These are phyloP conservation scores for Brassicogethes aeneus DNA, from an alignment of 2,888 invertebrate species.

Conservation along the genomic window DNA sequence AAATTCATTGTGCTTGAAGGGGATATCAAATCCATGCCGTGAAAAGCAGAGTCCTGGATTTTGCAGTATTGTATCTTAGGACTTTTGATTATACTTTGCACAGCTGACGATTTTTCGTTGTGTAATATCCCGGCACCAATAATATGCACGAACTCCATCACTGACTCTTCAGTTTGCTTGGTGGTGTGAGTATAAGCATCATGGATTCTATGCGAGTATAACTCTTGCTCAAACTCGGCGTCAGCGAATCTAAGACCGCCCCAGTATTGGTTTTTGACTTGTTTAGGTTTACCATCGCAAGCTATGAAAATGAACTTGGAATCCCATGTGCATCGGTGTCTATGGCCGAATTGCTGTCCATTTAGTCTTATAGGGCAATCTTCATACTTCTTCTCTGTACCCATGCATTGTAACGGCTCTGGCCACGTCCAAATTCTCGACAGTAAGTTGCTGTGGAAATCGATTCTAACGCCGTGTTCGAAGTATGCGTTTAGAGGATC, in stretches of 20 bases:
- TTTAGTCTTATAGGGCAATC: conserved; percentile 84
- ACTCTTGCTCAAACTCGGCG: conserved; percentile 79
- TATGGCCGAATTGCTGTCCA: conserved; percentile 79
- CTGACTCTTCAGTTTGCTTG: conserved; percentile 61
- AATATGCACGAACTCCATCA: conserved; percentile 70
- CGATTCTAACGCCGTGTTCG: conserved; percentile 74
- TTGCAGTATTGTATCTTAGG: conserved; percentile 75
- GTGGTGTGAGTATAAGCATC: conserved; percentile 72
- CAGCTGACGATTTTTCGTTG: conserved; percentile 86
- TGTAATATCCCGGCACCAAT: conserved; percentile 92
- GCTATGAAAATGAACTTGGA: conserved; percentile 88
- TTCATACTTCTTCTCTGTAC: conserved; percentile 66
- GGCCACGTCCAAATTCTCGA: conserved; percentile 91
- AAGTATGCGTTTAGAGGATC: conserved; percentile 85
- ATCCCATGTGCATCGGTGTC: conserved; percentile 82
- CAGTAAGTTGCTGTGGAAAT: conserved; percentile 81
- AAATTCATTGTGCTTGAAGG: conserved; percentile 76
- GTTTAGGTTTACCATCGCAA: conserved; percentile 67
- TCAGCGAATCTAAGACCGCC: conserved; percentile 92
- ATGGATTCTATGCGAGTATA: conserved; percentile 73
- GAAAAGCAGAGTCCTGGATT: conserved; percentile 75
- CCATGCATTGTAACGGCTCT: conserved; percentile 79
- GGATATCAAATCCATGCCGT: conserved; percentile 87
- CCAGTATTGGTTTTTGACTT: conserved; percentile 73
- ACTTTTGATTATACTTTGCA: conserved; percentile 83